Evolutionary conservation across 1,140 invertebrate species (phyloP).

Genomic region (Zaprionus africanus): DNA sequence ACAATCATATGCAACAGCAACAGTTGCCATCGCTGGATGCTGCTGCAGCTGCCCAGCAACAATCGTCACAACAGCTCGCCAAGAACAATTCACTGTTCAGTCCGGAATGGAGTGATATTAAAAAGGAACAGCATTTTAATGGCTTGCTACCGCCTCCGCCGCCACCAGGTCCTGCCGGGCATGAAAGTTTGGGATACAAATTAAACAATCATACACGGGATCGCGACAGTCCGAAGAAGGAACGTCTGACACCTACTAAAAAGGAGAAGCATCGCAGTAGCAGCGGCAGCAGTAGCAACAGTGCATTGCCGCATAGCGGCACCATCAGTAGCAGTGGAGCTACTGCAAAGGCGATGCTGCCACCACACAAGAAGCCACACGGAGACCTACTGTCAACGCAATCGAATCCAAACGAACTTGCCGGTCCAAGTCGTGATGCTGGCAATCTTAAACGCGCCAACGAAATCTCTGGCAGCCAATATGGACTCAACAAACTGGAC

Average conservation of each 20-base stretch:
- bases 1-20: conserved; percentile 60
- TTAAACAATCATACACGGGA: conserved; percentile 69
- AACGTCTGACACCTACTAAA: conserved; percentile 69
- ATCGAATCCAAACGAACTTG: conserved; percentile 49
- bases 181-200: conserved; percentile 59
- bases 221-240: conserved; percentile 71
- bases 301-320: conserved; percentile 3
- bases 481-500: conserved; percentile 63
- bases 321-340: conserved; percentile 15
- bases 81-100: conserved; percentile 77
- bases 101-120: conserved; percentile 78
- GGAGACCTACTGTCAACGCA: conserved; percentile 27
- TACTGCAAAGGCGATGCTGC: conserved; percentile 55
- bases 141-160: conserved; percentile 60
- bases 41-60: conserved; percentile 11
- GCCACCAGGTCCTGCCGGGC: conserved; percentile 38
- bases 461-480: conserved; percentile 59
- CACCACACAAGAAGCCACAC: conserved; percentile 57
- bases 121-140: conserved; percentile 69
- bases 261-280: conserved; percentile 69
- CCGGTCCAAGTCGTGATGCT: conserved; percentile 43
- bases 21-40: conserved; percentile 38
- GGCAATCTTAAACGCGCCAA: conserved; percentile 70
- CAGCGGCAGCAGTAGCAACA: conserved; percentile 13
- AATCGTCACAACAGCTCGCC: conserved; percentile 30